Evolutionary conservation across 2,113 vertebrate species (phyloP), one percentile per base, ranked within the genome.

Genomic region (Enhydra lutris): DNA sequence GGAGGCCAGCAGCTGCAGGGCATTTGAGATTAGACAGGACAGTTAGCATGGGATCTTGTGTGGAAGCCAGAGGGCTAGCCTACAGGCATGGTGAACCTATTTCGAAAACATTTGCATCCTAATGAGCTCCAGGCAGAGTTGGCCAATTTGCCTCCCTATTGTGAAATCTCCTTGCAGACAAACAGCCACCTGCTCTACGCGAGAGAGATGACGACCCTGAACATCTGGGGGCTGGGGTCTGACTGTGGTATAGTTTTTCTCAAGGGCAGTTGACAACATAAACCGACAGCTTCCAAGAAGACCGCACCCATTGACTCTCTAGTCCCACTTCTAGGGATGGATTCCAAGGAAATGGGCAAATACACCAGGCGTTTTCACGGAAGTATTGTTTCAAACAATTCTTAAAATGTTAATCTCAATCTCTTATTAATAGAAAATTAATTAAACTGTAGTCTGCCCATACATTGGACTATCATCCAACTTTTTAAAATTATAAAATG

Each of bases 331-430:
- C 52, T 67, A 50, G 79, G 76, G 85, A 45, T 88, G 42, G 80
- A 91, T 71, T 82, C 81, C n/a, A 69, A 73, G 61, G 55, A 80
- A 83, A 86, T 12, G 80, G 29, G 65, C 55, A 69, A 65, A 59
- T 15, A 80, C 7, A n/a, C n/a, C 36, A 39, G 47, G 23, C 65
- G 20, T 71, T 88, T 61, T 78, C 50, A 50, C 21, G 84, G 63
- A 84, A 74, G 39, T 89, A 88, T 61, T 88, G 14, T 80, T 94
- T 92, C 42, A 91, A 87, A 52, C 79, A 81, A 95, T 42, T 73
- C 85, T 79, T 23, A 7, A 73, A 83, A 93, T 87, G 36, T 85
- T 92, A 36, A 92, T 39, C 12, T 89, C 74, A 80, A 76, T 92
- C 50, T 95, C 50, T 69, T 55, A 47, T 61, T 67, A 47, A 9